Percentiles rank a stretch among this genome's conserved stretches.
Conservation (phyloP, 2,888 invertebrate species). For the Anagyrus pseudococci region DNA sequence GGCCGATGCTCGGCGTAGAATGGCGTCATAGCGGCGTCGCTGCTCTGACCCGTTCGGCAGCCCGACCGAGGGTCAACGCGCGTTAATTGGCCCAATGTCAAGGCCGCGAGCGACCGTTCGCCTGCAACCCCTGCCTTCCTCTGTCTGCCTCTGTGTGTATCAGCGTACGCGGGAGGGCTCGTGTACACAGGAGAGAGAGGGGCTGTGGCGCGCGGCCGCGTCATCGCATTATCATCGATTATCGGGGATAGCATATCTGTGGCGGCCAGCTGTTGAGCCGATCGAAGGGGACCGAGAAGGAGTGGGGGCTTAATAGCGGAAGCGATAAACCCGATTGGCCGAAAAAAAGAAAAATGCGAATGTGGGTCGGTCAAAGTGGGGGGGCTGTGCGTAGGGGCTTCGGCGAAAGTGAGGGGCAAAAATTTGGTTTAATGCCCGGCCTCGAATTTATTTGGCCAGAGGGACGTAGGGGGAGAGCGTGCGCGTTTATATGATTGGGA, state of each 20-base stretch:
- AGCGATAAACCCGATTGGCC: constrained; percentile 14
- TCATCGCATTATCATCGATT: constrained; percentile 61
- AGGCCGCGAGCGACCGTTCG: constrained; percentile 46
- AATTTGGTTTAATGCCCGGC: constrained; percentile 24
- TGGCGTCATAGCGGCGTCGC: constrained; percentile 46
- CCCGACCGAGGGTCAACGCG: constrained; percentile 54
- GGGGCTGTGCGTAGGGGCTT: constrained; percentile 22
- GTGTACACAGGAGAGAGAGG: not conserved
- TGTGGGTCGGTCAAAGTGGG: not conserved
- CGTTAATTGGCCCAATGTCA: constrained; percentile 62
- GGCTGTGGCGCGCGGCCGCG: constrained; percentile 41
- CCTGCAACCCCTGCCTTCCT: not conserved
- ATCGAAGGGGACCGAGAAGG: constrained; percentile 2
- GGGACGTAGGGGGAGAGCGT: constrained; percentile 2
- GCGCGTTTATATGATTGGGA: not conserved
- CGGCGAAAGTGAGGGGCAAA: constrained; percentile 18
- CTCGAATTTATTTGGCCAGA: not conserved
- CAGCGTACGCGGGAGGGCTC: not conserved
- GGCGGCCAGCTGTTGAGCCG: constrained; percentile 7
- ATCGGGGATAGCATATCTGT: constrained; percentile 42
- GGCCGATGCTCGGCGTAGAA: constrained; percentile 26
- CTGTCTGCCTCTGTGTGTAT: constrained; percentile 6
- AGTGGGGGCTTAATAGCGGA: not conserved
- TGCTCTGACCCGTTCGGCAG: not conserved
- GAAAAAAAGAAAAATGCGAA: constrained; percentile 20